These are phyloP conservation scores for Ophthalmolycus amberensis DNA, from an alignment of 2,113 vertebrate species.

Conservation along the genomic window DNA sequence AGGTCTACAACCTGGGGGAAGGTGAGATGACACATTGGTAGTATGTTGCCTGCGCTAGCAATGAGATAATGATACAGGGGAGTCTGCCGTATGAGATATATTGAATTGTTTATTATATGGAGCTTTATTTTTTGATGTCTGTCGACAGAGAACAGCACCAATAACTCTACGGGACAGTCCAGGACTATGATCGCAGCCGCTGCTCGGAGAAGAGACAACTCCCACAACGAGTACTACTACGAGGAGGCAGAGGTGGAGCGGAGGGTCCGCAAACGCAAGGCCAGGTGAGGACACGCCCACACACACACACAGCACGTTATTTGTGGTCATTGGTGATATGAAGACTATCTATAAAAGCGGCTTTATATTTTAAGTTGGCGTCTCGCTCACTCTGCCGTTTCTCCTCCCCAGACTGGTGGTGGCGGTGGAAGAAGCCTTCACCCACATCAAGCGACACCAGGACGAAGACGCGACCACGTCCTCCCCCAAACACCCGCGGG, in stretches of 20 bases:
- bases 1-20: slow-evolving; percentile 93
- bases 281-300: slow-evolving; percentile 81
- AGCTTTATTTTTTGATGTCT: neutral
- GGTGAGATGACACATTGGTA: slow-evolving; percentile 76
- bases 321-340: neutral
- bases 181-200: slow-evolving; percentile 91
- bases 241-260: slow-evolving; percentile 95
- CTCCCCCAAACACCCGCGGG: slow-evolving; percentile 87
- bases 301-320: neutral
- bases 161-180: slow-evolving; percentile 90
- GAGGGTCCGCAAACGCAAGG: slow-evolving; percentile 89
- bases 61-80: too few relatives aligned
- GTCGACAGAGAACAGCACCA: slow-evolving; percentile 88
- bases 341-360: too few relatives aligned
- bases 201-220: slow-evolving; percentile 89
- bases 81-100: too few relatives aligned
- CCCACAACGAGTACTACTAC: slow-evolving; percentile 95
- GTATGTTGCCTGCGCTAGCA: too few relatives aligned
- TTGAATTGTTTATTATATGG: neutral
- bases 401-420: slow-evolving; percentile 88
- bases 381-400: neutral
- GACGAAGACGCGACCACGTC: slow-evolving; percentile 82
- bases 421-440: slow-evolving; percentile 95
- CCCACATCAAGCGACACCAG: slow-evolving; percentile 93
- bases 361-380: neutral